Conservation (phyloP, 2,888 invertebrate species). For the Noctua janthina region DNA sequence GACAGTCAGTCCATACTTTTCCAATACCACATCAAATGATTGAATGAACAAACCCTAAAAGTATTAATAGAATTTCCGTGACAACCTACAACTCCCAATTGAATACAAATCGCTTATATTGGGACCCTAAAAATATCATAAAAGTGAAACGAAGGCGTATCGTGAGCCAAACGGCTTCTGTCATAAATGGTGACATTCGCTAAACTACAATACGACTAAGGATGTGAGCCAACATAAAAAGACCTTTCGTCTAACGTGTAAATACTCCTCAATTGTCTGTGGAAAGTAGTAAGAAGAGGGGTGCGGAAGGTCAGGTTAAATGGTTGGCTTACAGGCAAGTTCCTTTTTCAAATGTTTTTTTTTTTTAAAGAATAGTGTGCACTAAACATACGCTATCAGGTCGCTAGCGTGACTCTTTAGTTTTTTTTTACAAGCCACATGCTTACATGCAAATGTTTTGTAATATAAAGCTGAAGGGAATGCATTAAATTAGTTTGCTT, state of each 20-base stretch:
- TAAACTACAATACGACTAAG: conserved; percentile 62
- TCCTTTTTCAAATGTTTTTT: conserved; percentile 32
- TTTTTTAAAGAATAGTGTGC: conserved; percentile 47
- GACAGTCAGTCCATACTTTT: background rate
- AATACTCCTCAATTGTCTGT: conserved; percentile 1
- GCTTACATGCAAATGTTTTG: conserved; percentile 62
- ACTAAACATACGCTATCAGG: conserved; percentile 72
- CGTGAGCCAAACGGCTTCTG: conserved; percentile 70
- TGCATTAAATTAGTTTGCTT: conserved; percentile 60
- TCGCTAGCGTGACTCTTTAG: conserved; percentile 60
- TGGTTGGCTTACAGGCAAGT: conserved; percentile 37
- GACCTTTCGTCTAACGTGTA: conserved; percentile 7
- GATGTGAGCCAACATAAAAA: conserved; percentile 31
- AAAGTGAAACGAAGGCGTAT: conserved; percentile 56
- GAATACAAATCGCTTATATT: conserved; percentile 63
- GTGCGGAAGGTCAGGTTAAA: conserved; percentile 13
- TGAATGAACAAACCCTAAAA: conserved; percentile 16
- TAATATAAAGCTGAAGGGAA: conserved; percentile 49
- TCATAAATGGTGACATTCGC: conserved; percentile 71
- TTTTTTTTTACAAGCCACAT: conserved; percentile 59
- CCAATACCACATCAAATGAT: conserved; percentile 5
- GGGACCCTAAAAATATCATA: conserved; percentile 66
- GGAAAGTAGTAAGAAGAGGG: background rate
- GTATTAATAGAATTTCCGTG: conserved; percentile 31
- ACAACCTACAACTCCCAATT: conserved; percentile 48